Percentiles rank a stretch among this genome's conserved stretches.
These are phyloP conservation scores for Phaethon lepturus DNA, from an alignment of 2,113 vertebrate genomes.

Conservation along the genomic window DNA sequence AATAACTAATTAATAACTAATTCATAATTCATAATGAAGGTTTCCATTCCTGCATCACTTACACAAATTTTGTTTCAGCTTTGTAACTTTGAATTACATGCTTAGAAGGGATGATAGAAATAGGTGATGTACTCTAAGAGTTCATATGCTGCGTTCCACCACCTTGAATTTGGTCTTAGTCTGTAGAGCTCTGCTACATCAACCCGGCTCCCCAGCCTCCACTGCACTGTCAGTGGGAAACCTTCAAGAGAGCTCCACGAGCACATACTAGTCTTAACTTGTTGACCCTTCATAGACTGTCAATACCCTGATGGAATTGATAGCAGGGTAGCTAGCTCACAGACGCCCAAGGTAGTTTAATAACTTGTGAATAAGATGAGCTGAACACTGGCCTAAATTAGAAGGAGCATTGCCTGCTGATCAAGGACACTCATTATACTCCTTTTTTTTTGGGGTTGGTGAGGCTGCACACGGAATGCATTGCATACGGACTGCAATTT, in stretches of 20 bases:
- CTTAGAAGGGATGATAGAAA: background rate
- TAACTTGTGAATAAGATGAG: background rate
- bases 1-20: background rate
- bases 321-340: background rate
- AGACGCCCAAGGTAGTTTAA: background rate
- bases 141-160: background rate
- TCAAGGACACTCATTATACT: background rate
- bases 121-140: background rate
- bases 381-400: background rate
- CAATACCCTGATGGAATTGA: background rate
- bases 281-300: background rate
- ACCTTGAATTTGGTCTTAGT: background rate
- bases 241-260: background rate
- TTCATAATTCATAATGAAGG: background rate
- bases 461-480: background rate
- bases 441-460: background rate
- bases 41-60: background rate
- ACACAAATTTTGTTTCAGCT: background rate
- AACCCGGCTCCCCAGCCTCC: rapidly evolving
- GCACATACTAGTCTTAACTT: background rate
- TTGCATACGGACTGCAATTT: background rate
- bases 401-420: background rate
- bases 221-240: background rate
- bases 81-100: background rate
- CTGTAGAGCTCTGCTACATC: background rate